A percentile compares a stretch with the other conserved stretches of the same genome.
Evolutionary conservation across 2,113 vertebrate genomes (phyloP).

Genomic region (Mungos mungo): DNA sequence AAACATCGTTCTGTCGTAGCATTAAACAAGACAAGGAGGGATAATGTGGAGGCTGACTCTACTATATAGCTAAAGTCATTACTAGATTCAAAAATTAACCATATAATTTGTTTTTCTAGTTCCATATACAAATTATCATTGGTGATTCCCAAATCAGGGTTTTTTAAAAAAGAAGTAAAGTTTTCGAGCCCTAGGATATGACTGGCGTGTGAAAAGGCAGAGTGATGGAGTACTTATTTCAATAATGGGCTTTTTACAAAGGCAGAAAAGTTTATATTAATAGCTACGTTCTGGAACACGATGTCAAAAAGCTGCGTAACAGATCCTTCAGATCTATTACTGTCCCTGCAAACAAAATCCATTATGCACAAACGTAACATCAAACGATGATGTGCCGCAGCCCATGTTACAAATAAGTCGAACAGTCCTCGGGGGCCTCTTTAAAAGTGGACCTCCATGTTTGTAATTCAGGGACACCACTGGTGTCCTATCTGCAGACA

Average conservation of each 20-base stretch:
- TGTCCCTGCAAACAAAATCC: slow-evolving; percentile 43
- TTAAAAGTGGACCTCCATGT: not conserved
- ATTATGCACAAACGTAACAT: not conserved
- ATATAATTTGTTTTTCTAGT: slow-evolving; percentile 2
- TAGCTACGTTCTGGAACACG: slow-evolving; percentile 51
- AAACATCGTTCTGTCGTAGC: not conserved
- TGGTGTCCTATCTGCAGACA: slow-evolving; percentile 22
- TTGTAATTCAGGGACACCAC: too few relatives aligned
- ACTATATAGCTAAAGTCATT: not conserved
- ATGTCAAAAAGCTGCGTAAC: slow-evolving; percentile 64
- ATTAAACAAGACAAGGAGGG: not conserved
- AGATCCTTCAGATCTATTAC: slow-evolving; percentile 38
- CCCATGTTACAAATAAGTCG: not conserved
- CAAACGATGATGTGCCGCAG: not conserved
- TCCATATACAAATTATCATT: not conserved
- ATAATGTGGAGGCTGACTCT: not conserved
- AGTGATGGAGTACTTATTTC: slow-evolving; percentile 8
- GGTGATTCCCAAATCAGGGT: not conserved
- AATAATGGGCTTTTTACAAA: slow-evolving; percentile 71
- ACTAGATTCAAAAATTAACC: not conserved
- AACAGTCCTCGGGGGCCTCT: not conserved
- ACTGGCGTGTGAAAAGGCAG: not conserved
- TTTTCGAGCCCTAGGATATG: not conserved
- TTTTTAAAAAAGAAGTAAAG: not conserved
- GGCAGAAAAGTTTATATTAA: slow-evolving; percentile 62